Evolutionary conservation across 2,888 invertebrate genomes (phyloP), one percentile per base, ranked within the genome.

Genomic region (Ophonus ardosiacus): DNA sequence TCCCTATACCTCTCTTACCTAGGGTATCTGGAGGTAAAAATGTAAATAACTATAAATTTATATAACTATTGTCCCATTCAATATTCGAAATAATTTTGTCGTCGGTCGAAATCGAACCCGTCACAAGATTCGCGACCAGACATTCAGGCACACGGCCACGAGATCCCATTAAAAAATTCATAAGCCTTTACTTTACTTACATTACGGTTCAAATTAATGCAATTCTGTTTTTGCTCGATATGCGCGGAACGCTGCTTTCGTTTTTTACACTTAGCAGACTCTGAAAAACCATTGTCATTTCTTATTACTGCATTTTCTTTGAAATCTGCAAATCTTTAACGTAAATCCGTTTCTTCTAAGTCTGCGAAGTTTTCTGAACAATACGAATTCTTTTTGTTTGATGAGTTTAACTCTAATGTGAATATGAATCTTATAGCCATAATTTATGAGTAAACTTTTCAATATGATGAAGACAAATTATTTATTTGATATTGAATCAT

Each of bases 331-430:
- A 38, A 68, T 38, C 68, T 68, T 38, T 38, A 68, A 5, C 24
- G n/a, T 38, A 31, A 24, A 38, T 68, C 15, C 31, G 31, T 68
- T 68, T 65, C 24, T 68, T 24, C 7, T 31, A 31, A 31, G 68
- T 68, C 68, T 68, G 38, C 15, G 15, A 68, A 68, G 68, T 68
- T 68, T 68, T n/a, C n/a, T n/a, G 68, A 31, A 68, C 68, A 68
- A 68, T 7, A 63, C 21, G 38, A 31, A n/a, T 7, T 68, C n/a
- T 68, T 38, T 63, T 68, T 38, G 24, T 5, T 7, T 38, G 38
- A 38, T 24, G 68, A 38, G n/a, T 40, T 65, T 68, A n/a, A 31
- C 7, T 13, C 24, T n/a, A 65, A 65, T n/a, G 65, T 63, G 13
- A 24, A 63, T 63, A 63, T 63, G 24, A 63, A 63, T 63, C 31